A percentile compares a stretch with the other conserved stretches of the same genome.
Conservation (phyloP, 2,888 invertebrate genomes). For the Flexamia atlantica region DNA sequence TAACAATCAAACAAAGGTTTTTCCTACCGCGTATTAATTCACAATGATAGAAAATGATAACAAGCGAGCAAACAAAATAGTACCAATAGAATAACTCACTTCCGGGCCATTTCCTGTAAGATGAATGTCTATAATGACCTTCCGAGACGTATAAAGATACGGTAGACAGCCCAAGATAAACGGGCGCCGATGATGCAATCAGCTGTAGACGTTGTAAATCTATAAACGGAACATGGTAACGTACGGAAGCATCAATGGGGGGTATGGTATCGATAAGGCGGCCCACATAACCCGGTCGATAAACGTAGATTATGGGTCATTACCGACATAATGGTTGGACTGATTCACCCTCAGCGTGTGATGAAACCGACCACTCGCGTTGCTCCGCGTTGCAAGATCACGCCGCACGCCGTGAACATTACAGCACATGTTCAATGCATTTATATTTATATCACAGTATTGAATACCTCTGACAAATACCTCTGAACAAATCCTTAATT, state of each 20-base stretch:
- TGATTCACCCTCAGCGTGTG: background rate
- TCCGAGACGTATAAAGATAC: background rate
- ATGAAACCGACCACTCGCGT: background rate
- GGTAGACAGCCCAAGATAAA: background rate
- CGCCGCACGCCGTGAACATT: too few relatives aligned
- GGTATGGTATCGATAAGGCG: background rate
- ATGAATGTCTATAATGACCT: background rate
- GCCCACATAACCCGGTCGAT: conserved; percentile 6
- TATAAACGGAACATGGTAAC: background rate
- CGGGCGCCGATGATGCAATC: background rate
- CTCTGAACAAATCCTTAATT: too few relatives aligned
- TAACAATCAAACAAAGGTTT: too few relatives aligned
- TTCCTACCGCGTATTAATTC: too few relatives aligned
- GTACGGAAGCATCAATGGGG: background rate
- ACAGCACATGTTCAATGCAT: too few relatives aligned
- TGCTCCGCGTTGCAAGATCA: background rate
- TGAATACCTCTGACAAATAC: too few relatives aligned
- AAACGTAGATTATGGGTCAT: background rate
- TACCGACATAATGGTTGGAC: background rate
- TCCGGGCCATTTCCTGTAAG: background rate
- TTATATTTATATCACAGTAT: too few relatives aligned
- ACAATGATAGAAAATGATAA: too few relatives aligned
- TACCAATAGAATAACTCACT: too few relatives aligned
- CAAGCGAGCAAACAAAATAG: too few relatives aligned
- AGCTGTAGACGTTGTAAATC: background rate